Evolutionary conservation across 2,888 invertebrate genomes (phyloP).

Genomic region (Callyntrura guangdongensis): DNA sequence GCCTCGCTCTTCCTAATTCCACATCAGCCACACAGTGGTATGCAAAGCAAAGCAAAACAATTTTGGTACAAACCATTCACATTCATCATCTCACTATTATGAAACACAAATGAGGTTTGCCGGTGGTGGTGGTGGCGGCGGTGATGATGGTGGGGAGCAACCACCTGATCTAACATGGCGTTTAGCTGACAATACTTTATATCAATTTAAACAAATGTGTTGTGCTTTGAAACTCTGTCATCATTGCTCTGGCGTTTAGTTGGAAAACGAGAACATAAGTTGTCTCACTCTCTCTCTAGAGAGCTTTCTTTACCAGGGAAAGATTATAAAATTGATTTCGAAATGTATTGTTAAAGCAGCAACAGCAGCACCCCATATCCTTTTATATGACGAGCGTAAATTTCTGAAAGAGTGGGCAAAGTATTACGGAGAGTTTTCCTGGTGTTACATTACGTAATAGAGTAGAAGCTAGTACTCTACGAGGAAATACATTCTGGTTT

Average conservation of each 20-base stretch:
- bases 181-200: not conserved
- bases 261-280: conserved; percentile 15
- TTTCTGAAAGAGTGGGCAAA: conserved; percentile 7
- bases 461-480: not conserved
- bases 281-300: conserved; percentile 9
- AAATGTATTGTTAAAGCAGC: conserved; percentile 46
- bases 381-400: not conserved
- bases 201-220: not conserved
- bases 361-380: not conserved
- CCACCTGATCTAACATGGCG: conserved; percentile 26
- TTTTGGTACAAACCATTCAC: conserved; percentile 31
- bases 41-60: conserved; percentile 6
- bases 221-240: no score
- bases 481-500: not conserved
- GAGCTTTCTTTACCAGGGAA: conserved; percentile 31
- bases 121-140: not conserved
- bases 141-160: conserved; percentile 10
- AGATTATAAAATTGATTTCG: conserved; percentile 68
- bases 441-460: not conserved
- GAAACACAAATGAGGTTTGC: conserved; percentile 33
- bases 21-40: not conserved
- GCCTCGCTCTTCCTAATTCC: not conserved
- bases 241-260: not conserved
- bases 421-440: no score
- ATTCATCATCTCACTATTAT: conserved; percentile 1